Base-by-base conservation (phyloP, 2,888 invertebrate genomes). In the Xestia xanthographa region DNA sequence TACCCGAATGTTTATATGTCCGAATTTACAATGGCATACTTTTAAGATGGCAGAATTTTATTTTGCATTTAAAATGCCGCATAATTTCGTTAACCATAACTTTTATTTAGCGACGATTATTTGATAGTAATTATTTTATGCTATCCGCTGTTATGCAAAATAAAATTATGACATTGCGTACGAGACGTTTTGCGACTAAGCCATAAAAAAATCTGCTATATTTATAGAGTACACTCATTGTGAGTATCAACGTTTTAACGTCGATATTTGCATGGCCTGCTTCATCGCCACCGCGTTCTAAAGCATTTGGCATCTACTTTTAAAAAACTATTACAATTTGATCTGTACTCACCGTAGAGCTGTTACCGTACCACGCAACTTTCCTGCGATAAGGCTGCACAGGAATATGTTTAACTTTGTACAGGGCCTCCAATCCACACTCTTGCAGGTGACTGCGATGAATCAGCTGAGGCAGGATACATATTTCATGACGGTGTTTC, bases 401-500 rank as follows among this genome's bases (percentile, higher is more conserved):
- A 12, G 82, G 22, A 2, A 92, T 89, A n/a, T 91, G 89, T 66
- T 94, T 91, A 6, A 91, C 80, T 4, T 86, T 87, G 41, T 89
- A 91, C 14, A 95, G 65, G 0, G 92, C 89, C 0, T 84, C 86
- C 4, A 94, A 63, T 0, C 92, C 92, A 65, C 96, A 96, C 62
- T 93, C 87, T 0, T 85, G 68, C 11, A 95, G 79, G 0, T 90
- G 76, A 0, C 86, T 82, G 1, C 73, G 81, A 5, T 91, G 84
- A 5, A 95, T 91, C 0, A 96, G 58, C 50, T 91, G 90, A 0
- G 96, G 96, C 0, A 96, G 65, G 0, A 90, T 85, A 81, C 96
- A 96, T 34, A 91, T 86, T 20, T 91, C 90, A 22, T 95, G 95
- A 17, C 96, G 95, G 73, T 93, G 90, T 89, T 93, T 95, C 96